These are phyloP conservation scores for Eretmocerus hayati DNA, from an alignment of 2,888 invertebrate genomes.

Conservation along the genomic window DNA sequence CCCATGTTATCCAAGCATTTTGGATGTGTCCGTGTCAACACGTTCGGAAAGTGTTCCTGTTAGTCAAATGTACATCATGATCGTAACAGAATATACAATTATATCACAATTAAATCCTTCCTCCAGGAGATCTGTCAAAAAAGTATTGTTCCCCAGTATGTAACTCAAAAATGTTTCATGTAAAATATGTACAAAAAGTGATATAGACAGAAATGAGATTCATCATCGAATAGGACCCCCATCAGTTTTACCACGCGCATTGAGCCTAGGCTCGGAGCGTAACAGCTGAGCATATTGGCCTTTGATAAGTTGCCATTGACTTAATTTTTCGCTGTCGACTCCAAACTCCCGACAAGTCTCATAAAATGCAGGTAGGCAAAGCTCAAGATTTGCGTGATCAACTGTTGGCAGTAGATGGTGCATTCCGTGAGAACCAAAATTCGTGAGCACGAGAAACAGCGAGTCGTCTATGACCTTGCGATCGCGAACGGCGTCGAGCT, in stretches of 20 bases:
- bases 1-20: too few species aligned
- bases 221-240: neutral
- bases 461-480: conserved; percentile 61
- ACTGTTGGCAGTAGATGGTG: conserved; percentile 78
- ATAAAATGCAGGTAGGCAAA: conserved; percentile 57
- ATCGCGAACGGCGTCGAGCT: conserved; percentile 68
- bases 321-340: conserved; percentile 41
- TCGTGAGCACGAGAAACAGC: conserved; percentile 60
- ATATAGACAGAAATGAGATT: neutral
- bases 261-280: conserved; percentile 44
- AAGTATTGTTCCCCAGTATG: too few species aligned
- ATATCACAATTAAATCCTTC: too few species aligned
- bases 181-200: too few species aligned
- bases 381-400: conserved; percentile 65
- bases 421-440: conserved; percentile 70
- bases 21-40: too few species aligned
- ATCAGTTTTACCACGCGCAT: conserved; percentile 2
- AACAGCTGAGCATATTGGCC: conserved; percentile 61
- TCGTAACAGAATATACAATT: too few species aligned
- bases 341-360: conserved; percentile 62
- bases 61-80: too few species aligned
- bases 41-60: too few species aligned
- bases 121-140: too few species aligned
- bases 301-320: conserved; percentile 57
- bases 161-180: too few species aligned